These are phyloP conservation scores for Euura lappo DNA, from an alignment of 1,140 invertebrate species.

Conservation along the genomic window DNA sequence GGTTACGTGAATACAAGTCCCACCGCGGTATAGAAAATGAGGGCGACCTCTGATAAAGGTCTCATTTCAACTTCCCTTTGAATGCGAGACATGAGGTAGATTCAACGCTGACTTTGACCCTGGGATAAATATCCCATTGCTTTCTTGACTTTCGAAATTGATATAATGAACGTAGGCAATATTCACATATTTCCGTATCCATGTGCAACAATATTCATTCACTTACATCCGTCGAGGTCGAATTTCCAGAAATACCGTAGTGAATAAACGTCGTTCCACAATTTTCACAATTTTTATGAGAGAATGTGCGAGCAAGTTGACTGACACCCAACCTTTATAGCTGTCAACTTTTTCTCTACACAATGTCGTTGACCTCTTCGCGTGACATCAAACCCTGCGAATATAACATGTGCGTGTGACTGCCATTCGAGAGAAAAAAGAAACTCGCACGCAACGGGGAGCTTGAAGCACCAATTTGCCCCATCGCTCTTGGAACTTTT, in stretches of 20 bases:
- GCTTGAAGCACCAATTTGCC: neutral
- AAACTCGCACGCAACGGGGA: neutral
- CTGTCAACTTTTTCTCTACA: neutral
- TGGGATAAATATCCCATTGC: no score
- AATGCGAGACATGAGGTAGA: neutral
- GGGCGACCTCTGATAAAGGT: neutral
- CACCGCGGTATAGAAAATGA: neutral
- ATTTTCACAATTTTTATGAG: neutral
- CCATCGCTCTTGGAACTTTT: neutral
- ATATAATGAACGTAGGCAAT: no score
- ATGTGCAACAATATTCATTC: no score
- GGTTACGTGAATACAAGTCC: neutral
- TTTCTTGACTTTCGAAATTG: no score
- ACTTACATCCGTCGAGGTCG: no score
- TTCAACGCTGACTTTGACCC: neutral
- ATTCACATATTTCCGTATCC: no score
- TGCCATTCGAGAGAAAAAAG: neutral
- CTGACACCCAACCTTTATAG: neutral
- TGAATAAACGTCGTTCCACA: no score
- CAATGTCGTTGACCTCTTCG: neutral
- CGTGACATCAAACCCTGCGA: neutral
- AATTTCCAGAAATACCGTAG: no score
- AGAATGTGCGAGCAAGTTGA: neutral
- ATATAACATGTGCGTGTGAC: neutral
- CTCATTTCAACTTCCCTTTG: constrained; percentile 5